Conservation (phyloP, 1,140 invertebrate species). For the Ceratitis capitata region DNA sequence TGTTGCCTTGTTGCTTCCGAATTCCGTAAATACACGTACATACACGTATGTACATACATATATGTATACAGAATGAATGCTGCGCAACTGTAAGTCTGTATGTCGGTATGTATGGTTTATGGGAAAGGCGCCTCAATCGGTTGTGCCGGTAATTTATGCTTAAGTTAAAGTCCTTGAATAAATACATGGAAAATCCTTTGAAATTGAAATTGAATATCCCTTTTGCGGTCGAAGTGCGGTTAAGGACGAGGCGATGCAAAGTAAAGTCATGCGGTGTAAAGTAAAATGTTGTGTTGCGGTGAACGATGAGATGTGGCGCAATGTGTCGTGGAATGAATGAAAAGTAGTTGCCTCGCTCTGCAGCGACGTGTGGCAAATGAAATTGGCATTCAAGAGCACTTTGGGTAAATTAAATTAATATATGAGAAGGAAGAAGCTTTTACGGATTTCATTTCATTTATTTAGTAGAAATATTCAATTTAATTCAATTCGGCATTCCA, state of each 20-base stretch:
- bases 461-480: conserved; percentile 12
- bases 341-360: neutral
- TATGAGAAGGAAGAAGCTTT: neutral
- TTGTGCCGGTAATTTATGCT: conserved; percentile 58
- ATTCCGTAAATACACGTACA: neutral
- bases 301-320: neutral
- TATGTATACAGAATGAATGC: too few species aligned
- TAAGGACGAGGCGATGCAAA: neutral
- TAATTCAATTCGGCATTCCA: neutral
- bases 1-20: neutral
- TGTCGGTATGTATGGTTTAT: neutral
- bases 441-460: conserved; percentile 7
- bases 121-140: conserved; percentile 4
- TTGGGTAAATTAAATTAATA: conserved; percentile 31
- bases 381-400: conserved; percentile 26
- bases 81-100: neutral
- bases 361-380: neutral
- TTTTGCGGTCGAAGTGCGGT: neutral
- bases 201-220: conserved; percentile 63
- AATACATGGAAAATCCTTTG: conserved; percentile 65
- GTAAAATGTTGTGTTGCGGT: conserved; percentile 16
- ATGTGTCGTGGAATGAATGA: neutral
- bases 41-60: too few species aligned
- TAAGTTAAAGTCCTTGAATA: conserved; percentile 65
- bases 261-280: neutral